phyloP scores from a whole-genome alignment of 2,888 invertebrate genomes.

The Agrotis puta region DNA sequence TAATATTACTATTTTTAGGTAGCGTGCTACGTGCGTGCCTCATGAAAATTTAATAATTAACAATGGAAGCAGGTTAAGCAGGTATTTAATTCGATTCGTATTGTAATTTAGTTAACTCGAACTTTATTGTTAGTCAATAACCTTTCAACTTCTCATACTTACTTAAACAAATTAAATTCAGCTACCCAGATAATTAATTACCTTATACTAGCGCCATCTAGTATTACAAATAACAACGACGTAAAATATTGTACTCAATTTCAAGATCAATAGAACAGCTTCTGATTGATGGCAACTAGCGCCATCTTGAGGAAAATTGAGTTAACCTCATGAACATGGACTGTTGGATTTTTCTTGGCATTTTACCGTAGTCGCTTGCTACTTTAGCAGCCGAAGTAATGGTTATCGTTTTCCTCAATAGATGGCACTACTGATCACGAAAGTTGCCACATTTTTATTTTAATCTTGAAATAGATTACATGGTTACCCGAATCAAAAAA shows the following conservation, averaged over 20 bases:
- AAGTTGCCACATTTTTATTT: not conserved
- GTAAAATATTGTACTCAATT: not conserved
- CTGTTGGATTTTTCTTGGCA: not conserved
- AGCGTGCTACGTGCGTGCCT: not conserved
- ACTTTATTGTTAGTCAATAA: conserved; percentile 24
- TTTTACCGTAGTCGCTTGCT: not conserved
- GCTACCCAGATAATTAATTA: not conserved
- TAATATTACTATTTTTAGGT: too few species aligned
- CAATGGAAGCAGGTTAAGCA: not conserved
- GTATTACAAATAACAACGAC: not conserved
- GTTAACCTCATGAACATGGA: not conserved
- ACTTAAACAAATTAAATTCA: not conserved
- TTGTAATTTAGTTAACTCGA: conserved; percentile 9
- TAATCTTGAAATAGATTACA: too few species aligned
- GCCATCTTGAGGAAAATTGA: conserved; percentile 30
- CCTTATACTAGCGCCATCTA: conserved; percentile 19
- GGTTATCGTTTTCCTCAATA: not conserved
- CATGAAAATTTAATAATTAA: not conserved
- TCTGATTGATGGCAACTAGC: not conserved
- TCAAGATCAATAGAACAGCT: not conserved
- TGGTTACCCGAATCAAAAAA: not conserved
- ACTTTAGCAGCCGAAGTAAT: not conserved
- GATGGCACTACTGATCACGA: not conserved
- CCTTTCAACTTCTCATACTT: not conserved
- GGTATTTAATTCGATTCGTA: not conserved